phyloP scores from a whole-genome alignment of 2,888 invertebrate genomes.

The Tenodera sinensis region DNA sequence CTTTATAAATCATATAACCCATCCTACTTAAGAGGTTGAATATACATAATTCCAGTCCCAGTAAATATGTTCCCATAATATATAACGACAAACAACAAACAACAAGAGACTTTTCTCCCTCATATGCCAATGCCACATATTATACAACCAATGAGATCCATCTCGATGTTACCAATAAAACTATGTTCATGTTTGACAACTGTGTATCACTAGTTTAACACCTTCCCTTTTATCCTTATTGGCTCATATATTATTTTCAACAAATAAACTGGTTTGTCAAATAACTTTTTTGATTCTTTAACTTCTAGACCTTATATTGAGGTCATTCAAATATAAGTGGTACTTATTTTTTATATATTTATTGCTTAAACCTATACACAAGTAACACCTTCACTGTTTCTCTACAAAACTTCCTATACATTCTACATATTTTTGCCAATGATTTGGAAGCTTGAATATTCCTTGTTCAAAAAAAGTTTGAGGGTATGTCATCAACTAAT shows the following conservation, averaged over 20 bases:
- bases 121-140: background rate
- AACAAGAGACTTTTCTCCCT: background rate
- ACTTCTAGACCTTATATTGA: too few relatives aligned
- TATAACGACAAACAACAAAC: background rate
- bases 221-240: background rate
- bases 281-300: background rate
- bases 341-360: too few relatives aligned
- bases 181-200: constrained; percentile 26
- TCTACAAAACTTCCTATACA: too few relatives aligned
- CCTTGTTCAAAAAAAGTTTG: too few relatives aligned
- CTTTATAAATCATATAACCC: constrained; percentile 11
- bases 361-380: too few relatives aligned
- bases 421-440: too few relatives aligned
- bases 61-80: background rate
- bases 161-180: constrained; percentile 30
- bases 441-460: too few relatives aligned
- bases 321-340: too few relatives aligned
- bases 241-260: background rate
- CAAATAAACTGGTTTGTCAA: background rate
- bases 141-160: constrained; percentile 10
- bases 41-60: background rate
- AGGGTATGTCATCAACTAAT: too few relatives aligned
- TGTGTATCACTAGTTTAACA: background rate
- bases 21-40: background rate
- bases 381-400: too few relatives aligned